phyloP scores from a whole-genome alignment of 2,797 vertebrate genomes.

The Selene dorsalis region DNA sequence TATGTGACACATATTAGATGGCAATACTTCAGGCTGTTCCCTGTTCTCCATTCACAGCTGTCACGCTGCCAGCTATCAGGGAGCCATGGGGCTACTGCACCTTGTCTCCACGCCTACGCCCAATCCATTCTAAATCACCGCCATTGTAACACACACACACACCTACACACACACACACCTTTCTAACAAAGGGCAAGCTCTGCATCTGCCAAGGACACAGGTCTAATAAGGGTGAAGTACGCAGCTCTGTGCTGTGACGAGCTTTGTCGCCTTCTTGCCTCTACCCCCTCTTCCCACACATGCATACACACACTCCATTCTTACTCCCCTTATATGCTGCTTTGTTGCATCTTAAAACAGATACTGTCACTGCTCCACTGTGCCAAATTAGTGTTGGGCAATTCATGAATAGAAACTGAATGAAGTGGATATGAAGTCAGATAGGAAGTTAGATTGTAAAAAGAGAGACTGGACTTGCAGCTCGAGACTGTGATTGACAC shows the following conservation, averaged over 20 bases:
- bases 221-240: constrained; percentile 85
- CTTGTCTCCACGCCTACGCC: constrained; percentile 84
- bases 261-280: constrained; percentile 67
- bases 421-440: constrained; percentile 65
- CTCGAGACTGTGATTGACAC: constrained; percentile 62
- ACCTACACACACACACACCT: constrained; percentile 72
- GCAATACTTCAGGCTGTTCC: constrained; percentile 86
- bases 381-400: constrained; percentile 77
- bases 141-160: constrained; percentile 69
- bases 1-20: constrained; percentile 86
- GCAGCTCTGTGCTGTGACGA: constrained; percentile 71
- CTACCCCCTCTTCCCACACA: constrained; percentile 38
- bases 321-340: constrained; percentile 58
- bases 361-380: constrained; percentile 78
- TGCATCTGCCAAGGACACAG: constrained; percentile 86
- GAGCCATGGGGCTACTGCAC: constrained; percentile 83
- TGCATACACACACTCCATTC: constrained; percentile 48
- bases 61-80: constrained; percentile 84
- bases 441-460: constrained; percentile 28
- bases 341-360: constrained; percentile 83
- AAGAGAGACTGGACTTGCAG: constrained; percentile 45
- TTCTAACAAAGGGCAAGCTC: constrained; percentile 85
- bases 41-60: constrained; percentile 86
- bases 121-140: constrained; percentile 86
- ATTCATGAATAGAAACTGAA: constrained; percentile 77